Conservation (phyloP, 1,140 invertebrate genomes). For the Calliopsis andreniformis region DNA sequence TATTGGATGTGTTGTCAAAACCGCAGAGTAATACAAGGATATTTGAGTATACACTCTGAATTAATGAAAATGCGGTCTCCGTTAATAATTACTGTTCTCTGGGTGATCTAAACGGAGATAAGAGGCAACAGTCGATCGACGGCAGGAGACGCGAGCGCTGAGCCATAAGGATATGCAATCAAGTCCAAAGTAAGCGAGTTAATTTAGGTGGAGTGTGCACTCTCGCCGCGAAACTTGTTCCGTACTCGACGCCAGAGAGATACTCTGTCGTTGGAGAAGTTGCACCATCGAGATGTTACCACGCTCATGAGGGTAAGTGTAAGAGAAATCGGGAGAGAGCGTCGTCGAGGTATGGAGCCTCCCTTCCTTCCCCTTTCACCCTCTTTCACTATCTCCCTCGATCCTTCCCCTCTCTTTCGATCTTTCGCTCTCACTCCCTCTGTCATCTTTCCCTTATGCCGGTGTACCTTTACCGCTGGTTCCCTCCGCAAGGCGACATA, state of each 20-base stretch:
- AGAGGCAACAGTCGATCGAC: constrained; percentile 55
- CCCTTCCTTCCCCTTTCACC: neutral
- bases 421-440: constrained; percentile 27
- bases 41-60: neutral
- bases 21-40: neutral
- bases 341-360: constrained; percentile 3
- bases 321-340: constrained; percentile 42
- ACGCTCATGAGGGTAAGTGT: constrained; percentile 53
- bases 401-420: neutral
- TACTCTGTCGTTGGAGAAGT: constrained; percentile 70
- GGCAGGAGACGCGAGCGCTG: constrained; percentile 35
- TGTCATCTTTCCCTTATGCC: constrained; percentile 64
- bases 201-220: constrained; percentile 76
- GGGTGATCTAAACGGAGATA: constrained; percentile 32
- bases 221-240: constrained; percentile 74
- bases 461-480: constrained; percentile 48
- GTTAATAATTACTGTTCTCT: constrained; percentile 44
- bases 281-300: constrained; percentile 72
- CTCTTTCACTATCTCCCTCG: neutral
- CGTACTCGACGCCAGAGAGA: constrained; percentile 55
- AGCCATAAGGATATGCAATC: constrained; percentile 72
- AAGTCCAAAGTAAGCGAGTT: constrained; percentile 74
- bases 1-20: neutral
- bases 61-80: constrained; percentile 50
- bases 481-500: constrained; percentile 59